Evolutionary conservation across 2,797 vertebrate species (phyloP).

Genomic region (Brachyalestes nurse): DNA sequence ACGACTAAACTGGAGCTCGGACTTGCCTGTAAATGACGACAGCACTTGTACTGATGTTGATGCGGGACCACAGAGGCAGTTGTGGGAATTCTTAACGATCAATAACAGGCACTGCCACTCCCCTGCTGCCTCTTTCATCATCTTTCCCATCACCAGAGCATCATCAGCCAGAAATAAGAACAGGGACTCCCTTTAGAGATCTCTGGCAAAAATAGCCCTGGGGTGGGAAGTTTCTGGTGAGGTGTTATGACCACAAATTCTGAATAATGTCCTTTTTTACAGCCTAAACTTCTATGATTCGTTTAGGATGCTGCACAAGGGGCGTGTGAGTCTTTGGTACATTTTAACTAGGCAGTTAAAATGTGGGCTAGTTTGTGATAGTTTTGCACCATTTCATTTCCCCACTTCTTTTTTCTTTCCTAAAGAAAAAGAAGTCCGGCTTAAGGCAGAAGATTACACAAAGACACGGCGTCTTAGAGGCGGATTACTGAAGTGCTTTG

Average conservation of each 20-base stretch:
- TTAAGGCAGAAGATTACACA: slow-evolving; percentile 44
- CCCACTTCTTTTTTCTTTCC: slow-evolving; percentile 8
- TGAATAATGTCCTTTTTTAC: not conserved
- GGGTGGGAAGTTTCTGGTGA: slow-evolving; percentile 7
- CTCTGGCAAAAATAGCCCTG: not conserved
- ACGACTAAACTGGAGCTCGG: slow-evolving; percentile 11
- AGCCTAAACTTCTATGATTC: not conserved
- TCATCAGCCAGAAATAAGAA: slow-evolving; percentile 56
- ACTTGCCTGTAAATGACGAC: slow-evolving; percentile 44
- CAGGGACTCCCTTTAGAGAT: slow-evolving; percentile 32
- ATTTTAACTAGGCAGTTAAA: not conserved
- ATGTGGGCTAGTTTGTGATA: not conserved
- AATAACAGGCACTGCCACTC: slow-evolving; percentile 31
- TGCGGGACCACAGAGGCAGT: slow-evolving; percentile 24
- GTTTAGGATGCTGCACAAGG: too few relatives aligned
- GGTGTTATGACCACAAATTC: slow-evolving; percentile 13
- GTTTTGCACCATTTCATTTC: slow-evolving; percentile 9
- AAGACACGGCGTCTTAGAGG: slow-evolving; percentile 48
- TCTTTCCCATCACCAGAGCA: slow-evolving; percentile 43
- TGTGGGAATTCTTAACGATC: slow-evolving; percentile 26
- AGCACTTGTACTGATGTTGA: slow-evolving; percentile 26
- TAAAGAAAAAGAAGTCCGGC: slow-evolving; percentile 43
- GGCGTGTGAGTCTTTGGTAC: not conserved
- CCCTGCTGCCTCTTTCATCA: slow-evolving; percentile 40
- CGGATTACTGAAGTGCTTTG: slow-evolving; percentile 56